Evolutionary conservation across 2,797 vertebrate species (phyloP).

Genomic region (Peromyscus attwateri): DNA sequence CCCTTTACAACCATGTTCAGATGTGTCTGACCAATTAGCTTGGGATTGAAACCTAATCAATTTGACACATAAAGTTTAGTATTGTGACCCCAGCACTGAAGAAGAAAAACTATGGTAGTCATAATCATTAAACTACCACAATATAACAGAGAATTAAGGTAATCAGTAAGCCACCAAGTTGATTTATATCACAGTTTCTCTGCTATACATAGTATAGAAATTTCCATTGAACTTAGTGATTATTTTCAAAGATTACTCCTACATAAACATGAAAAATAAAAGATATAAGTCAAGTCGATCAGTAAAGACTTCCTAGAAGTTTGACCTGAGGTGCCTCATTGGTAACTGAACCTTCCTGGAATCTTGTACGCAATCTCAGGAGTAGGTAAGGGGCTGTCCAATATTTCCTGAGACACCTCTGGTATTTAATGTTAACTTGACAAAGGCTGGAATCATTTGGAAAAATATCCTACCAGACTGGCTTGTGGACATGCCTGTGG

Average conservation of each 20-base stretch:
- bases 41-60: background rate
- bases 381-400: background rate
- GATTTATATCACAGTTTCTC: background rate
- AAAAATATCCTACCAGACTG: background rate
- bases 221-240: slow-evolving; percentile 21
- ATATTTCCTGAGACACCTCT: background rate
- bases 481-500: background rate
- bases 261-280: background rate
- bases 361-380: background rate
- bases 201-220: background rate
- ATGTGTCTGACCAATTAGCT: background rate
- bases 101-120: background rate
- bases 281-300: background rate
- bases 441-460: background rate
- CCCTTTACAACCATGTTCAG: background rate
- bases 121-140: background rate
- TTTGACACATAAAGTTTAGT: background rate
- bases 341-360: background rate
- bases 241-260: background rate
- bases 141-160: background rate
- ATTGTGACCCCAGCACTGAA: background rate
- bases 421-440: background rate
- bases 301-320: background rate
- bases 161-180: background rate
- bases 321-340: background rate